These are phyloP conservation scores for Progne subis DNA, from an alignment of 2,113 vertebrate species.

Conservation along the genomic window DNA sequence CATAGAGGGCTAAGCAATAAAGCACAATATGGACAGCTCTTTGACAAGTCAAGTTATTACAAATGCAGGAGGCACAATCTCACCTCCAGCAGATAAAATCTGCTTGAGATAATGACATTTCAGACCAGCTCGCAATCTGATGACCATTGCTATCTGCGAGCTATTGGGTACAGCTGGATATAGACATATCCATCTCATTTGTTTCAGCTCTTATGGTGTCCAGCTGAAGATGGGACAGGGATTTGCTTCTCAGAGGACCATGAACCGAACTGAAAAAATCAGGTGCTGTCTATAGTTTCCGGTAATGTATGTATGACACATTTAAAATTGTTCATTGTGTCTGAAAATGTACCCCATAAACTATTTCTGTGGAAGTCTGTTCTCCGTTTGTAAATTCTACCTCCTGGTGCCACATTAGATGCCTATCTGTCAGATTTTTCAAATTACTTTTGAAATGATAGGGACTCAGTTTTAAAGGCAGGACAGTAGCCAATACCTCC, in stretches of 20 bases:
- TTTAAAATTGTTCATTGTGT: not conserved
- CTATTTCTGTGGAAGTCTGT: not conserved
- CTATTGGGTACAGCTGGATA: not conserved
- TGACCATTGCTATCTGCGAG: not conserved
- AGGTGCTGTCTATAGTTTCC: not conserved
- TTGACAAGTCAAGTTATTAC: not conserved
- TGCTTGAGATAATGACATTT: not conserved
- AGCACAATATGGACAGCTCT: not conserved
- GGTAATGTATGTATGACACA: not conserved
- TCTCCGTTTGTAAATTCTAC: not conserved
- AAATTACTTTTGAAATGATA: not conserved
- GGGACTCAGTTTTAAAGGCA: not conserved
- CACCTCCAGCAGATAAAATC: not conserved
- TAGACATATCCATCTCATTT: not conserved
- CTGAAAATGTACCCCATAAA: not conserved
- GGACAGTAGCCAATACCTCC: not conserved
- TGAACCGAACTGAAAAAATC: not conserved
- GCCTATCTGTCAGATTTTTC: rapidly evolving
- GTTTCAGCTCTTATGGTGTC: not conserved
- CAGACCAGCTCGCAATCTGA: not conserved
- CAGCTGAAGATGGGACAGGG: not conserved
- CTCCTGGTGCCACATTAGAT: not conserved
- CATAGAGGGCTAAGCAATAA: not conserved
- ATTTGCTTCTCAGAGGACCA: not conserved
- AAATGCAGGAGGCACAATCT: not conserved